phyloP scores from a whole-genome alignment of 2,888 invertebrate genomes.

The Calameuta pallipes region DNA sequence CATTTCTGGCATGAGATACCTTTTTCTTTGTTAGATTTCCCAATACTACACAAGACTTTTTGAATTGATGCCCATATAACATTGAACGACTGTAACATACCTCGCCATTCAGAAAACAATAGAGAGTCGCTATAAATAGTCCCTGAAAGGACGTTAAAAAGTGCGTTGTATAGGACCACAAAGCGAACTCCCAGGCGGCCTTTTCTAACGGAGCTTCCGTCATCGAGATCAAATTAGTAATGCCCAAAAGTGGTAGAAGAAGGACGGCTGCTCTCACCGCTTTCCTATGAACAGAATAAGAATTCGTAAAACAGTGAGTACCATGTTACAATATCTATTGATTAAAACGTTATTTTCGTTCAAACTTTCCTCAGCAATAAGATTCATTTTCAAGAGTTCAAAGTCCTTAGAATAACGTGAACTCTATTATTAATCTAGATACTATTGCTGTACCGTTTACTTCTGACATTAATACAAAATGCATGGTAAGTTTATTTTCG shows the following conservation, averaged over 20 bases:
- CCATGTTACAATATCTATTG: neutral
- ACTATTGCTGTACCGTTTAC: neutral
- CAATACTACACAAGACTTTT: neutral
- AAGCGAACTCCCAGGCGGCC: conserved; percentile 77
- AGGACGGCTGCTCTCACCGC: conserved; percentile 84
- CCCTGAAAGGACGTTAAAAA: conserved; percentile 89
- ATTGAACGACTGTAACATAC: conserved; percentile 65
- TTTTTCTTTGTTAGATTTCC: neutral
- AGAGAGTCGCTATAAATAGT: conserved; percentile 81
- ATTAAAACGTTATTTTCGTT: neutral
- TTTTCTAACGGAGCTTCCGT: conserved; percentile 76
- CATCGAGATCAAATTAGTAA: conserved; percentile 82
- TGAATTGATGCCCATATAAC: neutral
- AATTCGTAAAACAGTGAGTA: neutral
- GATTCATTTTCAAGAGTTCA: neutral
- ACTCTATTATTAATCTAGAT: neutral
- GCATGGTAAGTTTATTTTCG: neutral
- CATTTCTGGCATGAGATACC: neutral
- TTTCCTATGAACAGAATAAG: conserved; percentile 70
- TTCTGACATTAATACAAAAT: neutral
- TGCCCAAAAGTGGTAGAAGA: conserved; percentile 82
- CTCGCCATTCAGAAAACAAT: conserved; percentile 88
- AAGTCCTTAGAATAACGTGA: neutral
- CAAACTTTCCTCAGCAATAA: neutral
- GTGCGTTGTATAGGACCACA: conserved; percentile 84